Evolutionary conservation across 2,888 invertebrate species (phyloP), one percentile per base, ranked within the genome.

Genomic region (Pollenia labialis): DNA sequence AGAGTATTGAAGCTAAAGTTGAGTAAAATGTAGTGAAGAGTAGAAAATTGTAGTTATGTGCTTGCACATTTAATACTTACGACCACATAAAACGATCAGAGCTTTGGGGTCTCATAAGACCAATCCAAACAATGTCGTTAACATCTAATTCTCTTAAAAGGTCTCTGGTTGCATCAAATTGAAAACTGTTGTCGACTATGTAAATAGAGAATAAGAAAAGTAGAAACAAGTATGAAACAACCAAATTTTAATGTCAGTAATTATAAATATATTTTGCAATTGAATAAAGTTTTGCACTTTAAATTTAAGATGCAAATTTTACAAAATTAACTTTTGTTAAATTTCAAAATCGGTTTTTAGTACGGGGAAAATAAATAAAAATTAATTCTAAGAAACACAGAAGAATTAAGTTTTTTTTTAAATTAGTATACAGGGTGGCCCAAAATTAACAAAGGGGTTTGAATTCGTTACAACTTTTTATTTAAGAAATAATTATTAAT

Each of bases 61-160:
- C 23, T 64, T 64, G 46, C 48, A 69, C 32, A 81, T 76, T 64
- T 75, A 88, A 87, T 91, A 95, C 96, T 95, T 94, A 97, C 97
- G 96, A 96, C 97, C 97, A 97, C 90, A 95, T 95, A 91, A 96
- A 97, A 88, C 95, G 95, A 81, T 95, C 95, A 89, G 95, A 95
- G 81, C 95, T 95, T 90, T 95, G 95, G 90, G 95, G 95, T 90
- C 96, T 95, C 90, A 96, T 96, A 88, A 97, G 94, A 85, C 97
- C 97, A 90, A 97, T 96, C 97, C 97, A 97, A 85, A 97, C 96
- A 76, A 96, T 95, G 91, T 95, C 96, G 58, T 95, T 95, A 86
- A 97, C 96, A 92, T 97, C 96, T 93, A 97, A 93, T 92, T 96
- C 96, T 92, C 96, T 96, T 88, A 97, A 94, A 91, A 96, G 96